Evolutionary conservation across 2,113 vertebrate species (phyloP), one percentile per base, ranked within the genome.

Genomic region (Ophiodon elongatus): DNA sequence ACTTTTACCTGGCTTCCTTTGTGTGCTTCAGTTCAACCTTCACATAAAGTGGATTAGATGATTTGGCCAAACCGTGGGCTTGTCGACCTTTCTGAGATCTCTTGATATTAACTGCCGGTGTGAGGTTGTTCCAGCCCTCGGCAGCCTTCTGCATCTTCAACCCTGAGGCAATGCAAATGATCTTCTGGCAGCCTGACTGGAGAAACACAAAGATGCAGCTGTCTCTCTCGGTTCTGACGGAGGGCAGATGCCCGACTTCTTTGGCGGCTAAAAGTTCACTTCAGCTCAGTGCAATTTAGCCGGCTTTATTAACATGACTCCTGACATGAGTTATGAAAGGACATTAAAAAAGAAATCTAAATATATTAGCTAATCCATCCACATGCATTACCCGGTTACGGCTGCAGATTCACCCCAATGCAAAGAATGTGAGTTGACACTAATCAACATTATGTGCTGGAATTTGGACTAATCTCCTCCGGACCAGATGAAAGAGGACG

Each of bases 391-490:
- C 9, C 23, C 57, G 3, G 35, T 4, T 5, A 0, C 60, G n/a
- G 66, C 79, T 65, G 79, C 45, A 79, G 35, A 76, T 41, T 78
- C 80, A 41, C 29, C 67, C 6, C 39, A 47, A 39, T 52, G 56
- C 37, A 56, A 50, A 69, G 73, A 73, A 79, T 73, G 70, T 4
- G 75, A 76, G 81, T 45, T 67, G 83, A 86, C 80, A 21, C 78
- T 85, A 79, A 86, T 88, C 83, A 83, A 83, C 73, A 29, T 76
- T 54, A 67, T 19, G 27, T 15, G 60, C 59, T 50, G 79, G 75
- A 72, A 78, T 85, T 82, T 74, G 83, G 81, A 67, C 79, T 86
- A 88, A 91, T 86, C 88, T 80, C 43, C 75, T 80, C 23, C 68
- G 47, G 59, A 62, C 67, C 74, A 82, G 75, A 88, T 88, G 85